Percentiles rank a stretch among this genome's conserved stretches.
These are phyloP conservation scores for Philereme transversata DNA, from an alignment of 2,888 invertebrate genomes.

Conservation along the genomic window DNA sequence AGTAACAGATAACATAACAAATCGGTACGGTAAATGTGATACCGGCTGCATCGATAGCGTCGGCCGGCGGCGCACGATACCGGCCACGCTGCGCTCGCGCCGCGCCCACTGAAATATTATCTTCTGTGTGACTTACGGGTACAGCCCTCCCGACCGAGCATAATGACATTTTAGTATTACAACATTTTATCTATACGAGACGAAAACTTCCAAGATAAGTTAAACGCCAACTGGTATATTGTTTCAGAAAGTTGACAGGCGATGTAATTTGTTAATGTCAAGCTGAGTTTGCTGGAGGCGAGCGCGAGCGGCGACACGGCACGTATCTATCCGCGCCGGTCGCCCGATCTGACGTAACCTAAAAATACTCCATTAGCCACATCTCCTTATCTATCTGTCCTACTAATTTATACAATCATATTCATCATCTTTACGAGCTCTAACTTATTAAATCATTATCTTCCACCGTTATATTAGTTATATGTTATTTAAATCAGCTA, in stretches of 20 bases:
- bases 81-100: conserved; percentile 31
- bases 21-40: conserved; percentile 73
- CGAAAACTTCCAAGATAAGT: conserved; percentile 80
- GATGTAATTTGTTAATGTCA: conserved; percentile 82
- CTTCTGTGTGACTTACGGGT: conserved; percentile 68
- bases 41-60: conserved; percentile 69
- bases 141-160: conserved; percentile 66
- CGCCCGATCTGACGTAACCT: conserved; percentile 62
- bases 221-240: conserved; percentile 82
- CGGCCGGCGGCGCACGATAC: conserved; percentile 32
- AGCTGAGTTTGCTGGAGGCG: conserved; percentile 48
- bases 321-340: conserved; percentile 50
- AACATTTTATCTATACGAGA: conserved; percentile 80
- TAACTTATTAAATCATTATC: conserved; percentile 62
- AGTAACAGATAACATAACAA: conserved; percentile 79
- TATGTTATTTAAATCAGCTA: conserved; percentile 64
- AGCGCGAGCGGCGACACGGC: conserved; percentile 47
- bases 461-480: conserved; percentile 65
- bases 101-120: conserved; percentile 74
- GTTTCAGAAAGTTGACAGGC: conserved; percentile 80
- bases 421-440: conserved; percentile 65
- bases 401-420: conserved; percentile 69
- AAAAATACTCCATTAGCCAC: conserved; percentile 65
- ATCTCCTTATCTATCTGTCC: conserved; percentile 60
- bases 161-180: conserved; percentile 83